These are phyloP conservation scores for Xenopus tropicalis DNA, from an alignment of 2,113 vertebrate genomes.

Conservation along the genomic window DNA sequence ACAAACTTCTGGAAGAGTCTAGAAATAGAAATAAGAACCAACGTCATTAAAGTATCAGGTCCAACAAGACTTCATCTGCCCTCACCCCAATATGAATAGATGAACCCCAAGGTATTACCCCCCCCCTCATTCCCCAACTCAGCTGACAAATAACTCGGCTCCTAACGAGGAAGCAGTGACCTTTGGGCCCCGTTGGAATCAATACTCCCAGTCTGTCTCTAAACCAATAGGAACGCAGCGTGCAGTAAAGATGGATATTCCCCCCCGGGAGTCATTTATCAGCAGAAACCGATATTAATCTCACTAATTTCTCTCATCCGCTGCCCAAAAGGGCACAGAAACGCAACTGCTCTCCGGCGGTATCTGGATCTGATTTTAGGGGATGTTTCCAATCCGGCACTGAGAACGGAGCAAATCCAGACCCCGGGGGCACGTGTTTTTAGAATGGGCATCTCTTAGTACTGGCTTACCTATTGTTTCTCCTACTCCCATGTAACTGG, in stretches of 20 bases:
- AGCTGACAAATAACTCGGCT: neutral
- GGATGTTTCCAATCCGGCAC: no score
- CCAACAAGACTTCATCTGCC: neutral
- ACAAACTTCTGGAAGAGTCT: constrained; percentile 97
- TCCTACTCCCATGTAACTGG: no score
- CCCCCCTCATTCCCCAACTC: neutral
- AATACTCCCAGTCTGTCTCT: neutral
- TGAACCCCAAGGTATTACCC: neutral
- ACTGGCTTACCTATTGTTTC: no score
- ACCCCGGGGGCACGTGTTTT: no score
- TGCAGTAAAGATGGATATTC: neutral
- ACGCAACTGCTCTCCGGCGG: no score
- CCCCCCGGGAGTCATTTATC: neutral
- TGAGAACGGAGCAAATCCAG: no score
- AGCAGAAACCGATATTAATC: neutral
- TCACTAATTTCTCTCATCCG: neutral
- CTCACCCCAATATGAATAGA: neutral
- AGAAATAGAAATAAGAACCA: constrained; percentile 8
- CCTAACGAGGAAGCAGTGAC: neutral
- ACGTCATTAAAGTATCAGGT: no score
- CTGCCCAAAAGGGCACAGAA: no score
- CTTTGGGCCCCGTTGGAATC: neutral
- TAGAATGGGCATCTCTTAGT: no score
- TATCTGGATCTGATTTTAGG: no score
- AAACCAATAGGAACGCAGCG: neutral